Base-by-base conservation (phyloP, 1,140 invertebrate species). In the Drosophila jambulina region DNA sequence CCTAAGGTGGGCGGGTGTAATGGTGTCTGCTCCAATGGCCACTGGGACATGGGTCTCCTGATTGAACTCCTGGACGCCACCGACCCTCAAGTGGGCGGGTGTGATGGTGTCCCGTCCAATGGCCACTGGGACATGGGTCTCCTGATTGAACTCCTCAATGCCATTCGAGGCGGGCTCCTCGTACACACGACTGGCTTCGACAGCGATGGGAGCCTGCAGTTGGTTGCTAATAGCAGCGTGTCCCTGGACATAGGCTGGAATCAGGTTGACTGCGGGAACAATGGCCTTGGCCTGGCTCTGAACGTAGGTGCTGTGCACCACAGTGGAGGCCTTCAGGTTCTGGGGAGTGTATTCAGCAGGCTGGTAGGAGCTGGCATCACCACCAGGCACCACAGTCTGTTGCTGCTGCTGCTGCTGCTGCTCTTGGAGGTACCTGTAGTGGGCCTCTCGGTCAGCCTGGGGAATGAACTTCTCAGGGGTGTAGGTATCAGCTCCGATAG, bases 121-220 rank as follows among this genome's bases (percentile, higher is more conserved):
- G 12, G 23, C 65, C 10, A 59, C 49, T 10, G 85, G 85, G 15
- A 78, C 80, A 49, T 88, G 84, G 12, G 64, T 75, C 29, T 84
- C 84, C 4, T 67, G 40, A 38, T 81, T 81, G 56, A 72, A 90
- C 54, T 84, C 85, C 57, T 88, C 83, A 15, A 87, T 87, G 58
- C 80, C 84, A 49, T 87, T 87, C 1, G 84, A 80, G 2, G 34
- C 25, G 45, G 75, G 83, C 49, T 87, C 80, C 72, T 87, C 64
- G 48, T 83, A 87, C 3, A 60, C 40, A 49, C 71, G 65, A 8
- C 81, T 60, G 29, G 53, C 34, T 12, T 60, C 80, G 32, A 12
- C 51, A 1, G 13, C 63, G 1, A 21, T 32, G 15, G 75, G 64
- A 15, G 64, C 46, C 51, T 82, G 68, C 9, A 74, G 29, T 40